Conservation (phyloP, 1,140 invertebrate genomes). For the Atta texana region DNA sequence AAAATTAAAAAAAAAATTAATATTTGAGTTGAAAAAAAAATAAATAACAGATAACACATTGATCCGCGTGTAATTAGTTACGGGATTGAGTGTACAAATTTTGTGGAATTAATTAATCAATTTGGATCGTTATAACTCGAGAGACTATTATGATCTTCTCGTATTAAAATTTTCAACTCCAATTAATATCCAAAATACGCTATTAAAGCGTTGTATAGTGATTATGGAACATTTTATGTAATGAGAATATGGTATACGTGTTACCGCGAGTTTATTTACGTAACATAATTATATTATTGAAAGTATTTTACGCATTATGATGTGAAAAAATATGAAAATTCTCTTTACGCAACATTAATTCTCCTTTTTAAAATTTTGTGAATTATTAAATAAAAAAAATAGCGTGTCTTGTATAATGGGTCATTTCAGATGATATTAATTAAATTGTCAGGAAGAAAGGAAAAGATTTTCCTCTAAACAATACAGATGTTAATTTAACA, state of each 20-base stretch:
- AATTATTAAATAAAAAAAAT: slow-evolving; percentile 13
- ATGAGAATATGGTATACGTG: neutral
- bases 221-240: neutral
- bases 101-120: neutral
- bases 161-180: neutral
- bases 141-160: neutral
- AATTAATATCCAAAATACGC: slow-evolving; percentile 23
- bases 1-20: slow-evolving; percentile 2
- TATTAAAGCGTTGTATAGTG: neutral
- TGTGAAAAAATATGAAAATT: neutral
- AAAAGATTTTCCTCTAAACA: neutral
- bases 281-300: slow-evolving; percentile 3
- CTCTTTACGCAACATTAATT: neutral
- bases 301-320: neutral
- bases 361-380: slow-evolving; percentile 4
- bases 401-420: neutral
- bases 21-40: slow-evolving; percentile 2
- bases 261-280: slow-evolving; percentile 9
- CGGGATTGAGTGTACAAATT: neutral
- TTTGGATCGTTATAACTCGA: neutral
- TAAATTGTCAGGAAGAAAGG: neutral
- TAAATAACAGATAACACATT: neutral
- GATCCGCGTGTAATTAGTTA: neutral
- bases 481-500: too few species aligned
- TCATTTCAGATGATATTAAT: slow-evolving; percentile 1